Base-by-base conservation (phyloP, 1,140 invertebrate species). In the Bombus superbus region DNA sequence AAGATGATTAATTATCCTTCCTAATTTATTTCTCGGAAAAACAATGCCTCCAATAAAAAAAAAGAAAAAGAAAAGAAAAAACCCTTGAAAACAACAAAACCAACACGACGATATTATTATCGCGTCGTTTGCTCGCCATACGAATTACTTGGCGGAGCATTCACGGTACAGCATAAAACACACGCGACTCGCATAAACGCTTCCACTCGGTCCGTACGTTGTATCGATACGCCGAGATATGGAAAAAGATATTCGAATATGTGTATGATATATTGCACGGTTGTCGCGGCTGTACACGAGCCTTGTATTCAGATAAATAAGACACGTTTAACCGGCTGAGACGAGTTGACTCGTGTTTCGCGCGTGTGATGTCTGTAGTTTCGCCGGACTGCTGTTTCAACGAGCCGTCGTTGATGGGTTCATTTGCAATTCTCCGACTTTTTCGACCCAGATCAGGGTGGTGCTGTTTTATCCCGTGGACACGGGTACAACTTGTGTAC, bases 321-420 rank as follows among this genome's bases (percentile, higher is more conserved):
- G 78, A 85, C 84, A 85, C 78, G 84, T 75, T 81, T 81, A 85
- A 85, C 84, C 83, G 83, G 83, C 83, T 78, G 83, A 80, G 83
- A 85, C 76, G 83, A 85, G 83, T 85, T 85, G 53, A 85, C 76
- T 85, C 76, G 68, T 85, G 83, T 85, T 85, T 80, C 77, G 68
- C 77, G 83, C 83, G 57, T 42, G 38, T 62, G 76, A 85, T 73
- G 83, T 85, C 72, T 85, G 77, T 85, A 85, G 68, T 85, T 85
- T 80, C 59, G 68, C 72, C 76, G 3, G 40, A 35, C 40, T 10
- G 38, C 25, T 80, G 83, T 85, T 64, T 40, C 83, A 68, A 53
- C 47, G 53, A 25, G 15, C 76, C 40, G 38, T 85, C 77, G 83
- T 80, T 85, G 83, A 85, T 85, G 83, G 77, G 68, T 85, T 85